These are phyloP conservation scores for Potamilus streckersoni DNA, from an alignment of 1,140 invertebrate species.

Conservation along the genomic window DNA sequence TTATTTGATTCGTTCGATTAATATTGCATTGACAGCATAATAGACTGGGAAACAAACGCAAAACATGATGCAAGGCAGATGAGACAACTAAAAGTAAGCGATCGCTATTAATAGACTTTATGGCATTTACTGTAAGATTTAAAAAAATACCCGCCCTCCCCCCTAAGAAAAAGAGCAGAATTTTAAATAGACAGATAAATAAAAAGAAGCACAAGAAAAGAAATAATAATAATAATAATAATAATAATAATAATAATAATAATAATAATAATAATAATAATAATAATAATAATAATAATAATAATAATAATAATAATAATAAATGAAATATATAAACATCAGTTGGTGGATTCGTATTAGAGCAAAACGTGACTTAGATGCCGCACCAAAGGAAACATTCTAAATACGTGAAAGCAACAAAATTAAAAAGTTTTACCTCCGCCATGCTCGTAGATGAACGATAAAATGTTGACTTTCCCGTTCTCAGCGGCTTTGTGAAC, in stretches of 20 bases:
- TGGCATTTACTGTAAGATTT: too few relatives aligned
- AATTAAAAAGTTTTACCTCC: slow-evolving; percentile 73
- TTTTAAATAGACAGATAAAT: neutral
- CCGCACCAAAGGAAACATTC: neutral
- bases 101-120: too few relatives aligned
- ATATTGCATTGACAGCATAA: too few relatives aligned
- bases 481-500: slow-evolving; percentile 83
- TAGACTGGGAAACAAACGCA: too few relatives aligned
- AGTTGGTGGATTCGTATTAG: neutral
- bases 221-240: too few relatives aligned
- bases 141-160: too few relatives aligned
- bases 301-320: neutral
- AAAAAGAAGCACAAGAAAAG: neutral
- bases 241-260: too few relatives aligned
- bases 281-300: too few relatives aligned
- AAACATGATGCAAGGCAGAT: too few relatives aligned
- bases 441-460: slow-evolving; percentile 78
- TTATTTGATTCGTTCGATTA: too few relatives aligned
- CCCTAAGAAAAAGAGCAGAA: neutral
- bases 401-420: neutral
- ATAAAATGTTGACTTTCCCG: slow-evolving; percentile 80
- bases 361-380: neutral
- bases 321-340: neutral
- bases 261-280: too few relatives aligned
- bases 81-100: too few relatives aligned